phyloP scores from a whole-genome alignment of 2,888 invertebrate species.

The Drosophila lutescens region DNA sequence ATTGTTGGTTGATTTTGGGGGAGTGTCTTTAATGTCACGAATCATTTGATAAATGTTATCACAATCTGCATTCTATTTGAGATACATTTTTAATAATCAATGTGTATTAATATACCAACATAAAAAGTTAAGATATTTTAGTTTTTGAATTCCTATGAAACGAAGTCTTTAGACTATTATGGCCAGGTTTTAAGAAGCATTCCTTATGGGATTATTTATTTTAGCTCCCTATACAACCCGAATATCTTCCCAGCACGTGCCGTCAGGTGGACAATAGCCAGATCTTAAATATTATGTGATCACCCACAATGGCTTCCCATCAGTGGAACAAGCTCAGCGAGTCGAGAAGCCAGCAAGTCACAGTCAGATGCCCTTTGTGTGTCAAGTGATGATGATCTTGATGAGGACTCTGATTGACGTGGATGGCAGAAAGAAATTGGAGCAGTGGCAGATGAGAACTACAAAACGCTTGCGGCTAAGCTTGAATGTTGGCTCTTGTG shows the following conservation, averaged over 20 bases:
- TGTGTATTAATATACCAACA: too few species aligned
- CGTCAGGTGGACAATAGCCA: constrained; percentile 22
- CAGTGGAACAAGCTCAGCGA: constrained; percentile 10
- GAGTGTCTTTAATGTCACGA: constrained; percentile 21
- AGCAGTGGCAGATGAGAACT: constrained; percentile 21
- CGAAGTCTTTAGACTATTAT: too few species aligned
- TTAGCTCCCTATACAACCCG: not conserved
- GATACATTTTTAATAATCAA: too few species aligned
- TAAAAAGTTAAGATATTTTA: too few species aligned
- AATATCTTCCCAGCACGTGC: constrained; percentile 23
- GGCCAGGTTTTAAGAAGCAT: not conserved
- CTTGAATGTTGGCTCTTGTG: constrained; percentile 45
- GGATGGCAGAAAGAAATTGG: constrained; percentile 13
- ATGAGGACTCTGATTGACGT: constrained; percentile 26
- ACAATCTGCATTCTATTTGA: too few species aligned
- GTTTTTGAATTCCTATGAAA: not conserved
- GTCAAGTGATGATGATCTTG: constrained; percentile 26
- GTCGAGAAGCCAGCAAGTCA: constrained; percentile 21
- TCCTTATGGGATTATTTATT: not conserved
- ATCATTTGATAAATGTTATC: not conserved
- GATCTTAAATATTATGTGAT: constrained; percentile 29
- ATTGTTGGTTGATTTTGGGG: constrained; percentile 3
- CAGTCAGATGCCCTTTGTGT: constrained; percentile 32
- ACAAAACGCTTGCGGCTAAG: constrained; percentile 39
- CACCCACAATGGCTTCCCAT: constrained; percentile 16